Evolutionary conservation across 2,113 vertebrate genomes (phyloP), one percentile per base, ranked within the genome.

Genomic region (Oxyruncus cristatus): DNA sequence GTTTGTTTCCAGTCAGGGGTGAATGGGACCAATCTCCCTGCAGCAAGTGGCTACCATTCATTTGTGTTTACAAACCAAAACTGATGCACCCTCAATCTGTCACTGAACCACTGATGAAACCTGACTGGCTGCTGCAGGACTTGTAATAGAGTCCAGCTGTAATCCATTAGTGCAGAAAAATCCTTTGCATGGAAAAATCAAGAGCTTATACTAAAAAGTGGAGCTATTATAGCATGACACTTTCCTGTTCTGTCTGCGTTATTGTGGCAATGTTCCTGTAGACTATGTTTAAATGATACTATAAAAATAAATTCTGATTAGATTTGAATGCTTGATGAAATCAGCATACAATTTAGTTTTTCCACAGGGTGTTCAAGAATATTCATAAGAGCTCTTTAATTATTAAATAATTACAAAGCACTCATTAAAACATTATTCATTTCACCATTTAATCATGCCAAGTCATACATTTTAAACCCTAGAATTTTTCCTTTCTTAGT

Each of bases 371-470:
- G 88, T 85, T 96, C 79, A 86, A 93, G 88, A 95, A 95, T 93
- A 96, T 91, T 89, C 80, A 73, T 78, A 73, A 95, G 84, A 92
- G 80, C 56, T 89, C 88, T 93, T 96, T 96, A 96, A 95, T 96
- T 97, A 97, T 96, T 97, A 97, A 96, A 93, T 95, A 97, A 97
- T 97, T 97, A 95, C 95, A 95, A 96, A 91, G 94, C 72, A 85
- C n/a, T 94, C 89, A 71, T 97, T 95, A 96, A 96, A 95, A 83
- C 81, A 90, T 94, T 94, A 94, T 88, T 96, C 83, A 95, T 92
- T 95, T 88, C 50, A 73, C 78, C 37, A 88, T 88, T 96, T 96
- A 96, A 90, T 95, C 94, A 88, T 81, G 74, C 44, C 52, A 90
- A 93, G 85, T 85, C 83, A 86, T 63, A 91, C 49, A 84, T 94